Base-by-base conservation (phyloP, 2,113 vertebrate species). In the Romanogobio albipinnatus region DNA sequence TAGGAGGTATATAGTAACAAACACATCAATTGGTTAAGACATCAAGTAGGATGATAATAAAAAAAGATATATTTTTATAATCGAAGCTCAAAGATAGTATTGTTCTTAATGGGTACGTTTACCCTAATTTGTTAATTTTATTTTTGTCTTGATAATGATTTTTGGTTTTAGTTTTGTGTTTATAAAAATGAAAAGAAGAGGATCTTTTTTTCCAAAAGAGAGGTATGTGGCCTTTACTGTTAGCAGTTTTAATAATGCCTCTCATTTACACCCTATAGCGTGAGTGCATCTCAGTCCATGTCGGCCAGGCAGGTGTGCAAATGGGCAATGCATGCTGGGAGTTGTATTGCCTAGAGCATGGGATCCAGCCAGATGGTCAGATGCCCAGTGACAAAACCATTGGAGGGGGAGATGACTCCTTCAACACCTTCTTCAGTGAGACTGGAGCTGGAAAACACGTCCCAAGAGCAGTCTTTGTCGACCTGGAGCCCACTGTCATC, bases 241-340 rank as follows among this genome's bases (percentile, higher is more conserved):
- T 11, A 45, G 19, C 13, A 26, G 51, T 14, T 88, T 59, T 85
- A 19, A 81, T 17, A 14, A 15, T 29, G 39, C 11, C 13, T 71
- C 5, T 45, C 29, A 33, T 80, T 81, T 51, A 33, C 36, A n/a
- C 73, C 53, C 9, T 84, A 19, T 22, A 92, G 93, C 92, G 93
- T 88, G 93, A 93, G 24, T 93, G 93, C 84, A 92, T 93, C 70
- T 93, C 93, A 33, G 87, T 94, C 51, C 92, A 94, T 8, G 91
- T 94, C 2, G 93, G 93, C 88, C 93, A 94, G 76, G 86, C 89
- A 56, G 96, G 97, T 0, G 90, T 95, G 86, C 97, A 97, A 92
- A 96, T 96, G 88, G 97, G 96, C 73, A 96, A 96, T 6, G 95
- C 95, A 84, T 97, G 96, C 89, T 97, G 96, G 97, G 96, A 98